These are phyloP conservation scores for Perca fluviatilis DNA, from an alignment of 2,113 vertebrate genomes.

Conservation along the genomic window DNA sequence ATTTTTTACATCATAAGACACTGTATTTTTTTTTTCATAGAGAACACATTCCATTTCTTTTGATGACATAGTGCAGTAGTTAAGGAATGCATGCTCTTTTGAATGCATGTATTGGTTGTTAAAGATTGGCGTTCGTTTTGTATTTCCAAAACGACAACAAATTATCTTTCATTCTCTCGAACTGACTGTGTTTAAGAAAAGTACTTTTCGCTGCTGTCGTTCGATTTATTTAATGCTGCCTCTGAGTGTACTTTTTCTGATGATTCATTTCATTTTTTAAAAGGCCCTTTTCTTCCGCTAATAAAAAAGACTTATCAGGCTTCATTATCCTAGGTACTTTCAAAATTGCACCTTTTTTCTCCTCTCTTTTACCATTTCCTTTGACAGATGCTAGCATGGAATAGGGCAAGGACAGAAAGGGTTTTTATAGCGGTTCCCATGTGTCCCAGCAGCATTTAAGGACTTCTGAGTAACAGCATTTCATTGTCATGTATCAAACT, in stretches of 20 bases:
- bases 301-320: conserved; percentile 33
- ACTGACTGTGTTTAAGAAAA: conserved; percentile 4
- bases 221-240: conserved; percentile 23
- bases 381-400: conserved; percentile 4
- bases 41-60: not conserved
- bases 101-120: not conserved
- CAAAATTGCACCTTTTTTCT: conserved; percentile 6
- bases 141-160: conserved; percentile 17
- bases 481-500: not conserved
- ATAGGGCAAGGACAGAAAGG: not conserved
- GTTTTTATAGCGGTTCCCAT: not conserved
- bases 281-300: conserved; percentile 29
- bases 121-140: not conserved
- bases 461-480: not conserved
- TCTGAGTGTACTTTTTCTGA: conserved; percentile 16
- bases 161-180: conserved; percentile 29
- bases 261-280: conserved; percentile 29
- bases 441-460: not conserved
- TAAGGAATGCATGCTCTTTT: not conserved
- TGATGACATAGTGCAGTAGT: not conserved
- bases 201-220: not conserved
- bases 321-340: conserved; percentile 28
- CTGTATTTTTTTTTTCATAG: not conserved
- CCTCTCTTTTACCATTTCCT: conserved; percentile 9
- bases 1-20: not conserved